Conservation (phyloP, 2,888 invertebrate genomes). For the Melinopterus prodromus region DNA sequence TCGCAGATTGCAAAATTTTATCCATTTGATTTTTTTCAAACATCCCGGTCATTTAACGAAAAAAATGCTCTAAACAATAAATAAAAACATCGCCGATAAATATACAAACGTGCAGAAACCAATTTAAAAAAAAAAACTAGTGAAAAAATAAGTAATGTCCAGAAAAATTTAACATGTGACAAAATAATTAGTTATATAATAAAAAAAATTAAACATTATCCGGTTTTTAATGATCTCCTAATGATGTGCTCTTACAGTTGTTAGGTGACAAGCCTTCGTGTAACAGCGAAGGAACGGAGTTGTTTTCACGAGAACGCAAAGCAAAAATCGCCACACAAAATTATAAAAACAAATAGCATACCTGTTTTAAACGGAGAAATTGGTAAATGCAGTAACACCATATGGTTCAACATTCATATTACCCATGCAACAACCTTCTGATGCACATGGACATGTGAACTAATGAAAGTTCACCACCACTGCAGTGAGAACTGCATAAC, state of each 20-base stretch:
- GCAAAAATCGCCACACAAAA: neutral
- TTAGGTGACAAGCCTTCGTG: constrained; percentile 33
- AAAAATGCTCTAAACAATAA: constrained; percentile 17
- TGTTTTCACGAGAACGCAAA: neutral
- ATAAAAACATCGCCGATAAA: constrained; percentile 16
- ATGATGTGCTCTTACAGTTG: constrained; percentile 19
- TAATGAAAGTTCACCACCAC: constrained; percentile 55
- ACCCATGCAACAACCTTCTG: constrained; percentile 47
- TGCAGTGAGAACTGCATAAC: constrained; percentile 43
- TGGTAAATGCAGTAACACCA: constrained; percentile 32
- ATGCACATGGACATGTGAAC: constrained; percentile 56
- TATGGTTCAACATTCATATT: constrained; percentile 42
- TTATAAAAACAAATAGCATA: constrained; percentile 25
- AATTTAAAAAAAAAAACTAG: neutral
- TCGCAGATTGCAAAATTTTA: constrained; percentile 8
- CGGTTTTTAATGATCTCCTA: neutral
- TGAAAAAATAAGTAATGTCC: neutral
- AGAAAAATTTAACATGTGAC: neutral
- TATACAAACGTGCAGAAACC: neutral
- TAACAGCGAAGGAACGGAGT: constrained; percentile 28
- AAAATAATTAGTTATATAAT: constrained; percentile 4
- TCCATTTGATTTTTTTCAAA: neutral
- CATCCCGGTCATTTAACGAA: constrained; percentile 11
- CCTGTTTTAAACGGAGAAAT: constrained; percentile 36
- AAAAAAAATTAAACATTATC: neutral